phyloP scores from a whole-genome alignment of 2,113 vertebrate species.

The Holacanthus passer region DNA sequence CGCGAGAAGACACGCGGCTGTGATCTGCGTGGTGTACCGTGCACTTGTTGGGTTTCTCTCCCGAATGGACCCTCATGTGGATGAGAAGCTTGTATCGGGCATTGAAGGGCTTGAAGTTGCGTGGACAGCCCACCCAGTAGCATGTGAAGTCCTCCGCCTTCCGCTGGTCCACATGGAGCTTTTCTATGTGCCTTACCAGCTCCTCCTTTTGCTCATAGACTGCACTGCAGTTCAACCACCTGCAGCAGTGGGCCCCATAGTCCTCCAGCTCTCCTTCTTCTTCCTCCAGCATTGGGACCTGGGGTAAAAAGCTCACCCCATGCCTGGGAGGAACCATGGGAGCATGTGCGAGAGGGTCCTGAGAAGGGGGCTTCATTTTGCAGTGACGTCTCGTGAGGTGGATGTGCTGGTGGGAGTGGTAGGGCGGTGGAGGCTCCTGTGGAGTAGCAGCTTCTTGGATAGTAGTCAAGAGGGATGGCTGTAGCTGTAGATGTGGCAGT shows the following conservation, averaged over 20 bases:
- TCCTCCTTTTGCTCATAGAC: slow-evolving; percentile 93
- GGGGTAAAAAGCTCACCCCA: slow-evolving; percentile 69
- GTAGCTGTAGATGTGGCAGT: slow-evolving; percentile 59
- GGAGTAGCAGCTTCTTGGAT: slow-evolving; percentile 67
- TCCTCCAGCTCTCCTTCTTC: slow-evolving; percentile 89
- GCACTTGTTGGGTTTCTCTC: slow-evolving; percentile 98
- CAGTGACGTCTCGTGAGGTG: slow-evolving; percentile 66
- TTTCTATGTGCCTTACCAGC: slow-evolving; percentile 95
- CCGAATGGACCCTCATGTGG: slow-evolving; percentile 98
- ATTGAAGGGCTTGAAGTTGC: slow-evolving; percentile 94
- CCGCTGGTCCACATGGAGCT: slow-evolving; percentile 93
- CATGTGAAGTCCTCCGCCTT: slow-evolving; percentile 96
- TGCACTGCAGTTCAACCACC: slow-evolving; percentile 90
- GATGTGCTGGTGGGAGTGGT: slow-evolving; percentile 87
- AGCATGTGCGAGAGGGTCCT: slow-evolving; percentile 43
- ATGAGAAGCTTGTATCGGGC: slow-evolving; percentile 98
- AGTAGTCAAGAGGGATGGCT: slow-evolving; percentile 34
- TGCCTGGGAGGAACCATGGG: slow-evolving; percentile 60
- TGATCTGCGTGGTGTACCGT: slow-evolving; percentile 85
- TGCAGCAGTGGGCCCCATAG: slow-evolving; percentile 86
- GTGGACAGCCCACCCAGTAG: slow-evolving; percentile 93
- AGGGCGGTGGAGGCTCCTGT: slow-evolving; percentile 89
- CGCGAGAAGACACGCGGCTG: slow-evolving; percentile 10
- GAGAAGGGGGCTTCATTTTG: slow-evolving; percentile 69
- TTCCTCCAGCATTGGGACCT: slow-evolving; percentile 84